These are phyloP conservation scores for Ivindomyrus marchei DNA, from an alignment of 2,113 vertebrate species.

Conservation along the genomic window DNA sequence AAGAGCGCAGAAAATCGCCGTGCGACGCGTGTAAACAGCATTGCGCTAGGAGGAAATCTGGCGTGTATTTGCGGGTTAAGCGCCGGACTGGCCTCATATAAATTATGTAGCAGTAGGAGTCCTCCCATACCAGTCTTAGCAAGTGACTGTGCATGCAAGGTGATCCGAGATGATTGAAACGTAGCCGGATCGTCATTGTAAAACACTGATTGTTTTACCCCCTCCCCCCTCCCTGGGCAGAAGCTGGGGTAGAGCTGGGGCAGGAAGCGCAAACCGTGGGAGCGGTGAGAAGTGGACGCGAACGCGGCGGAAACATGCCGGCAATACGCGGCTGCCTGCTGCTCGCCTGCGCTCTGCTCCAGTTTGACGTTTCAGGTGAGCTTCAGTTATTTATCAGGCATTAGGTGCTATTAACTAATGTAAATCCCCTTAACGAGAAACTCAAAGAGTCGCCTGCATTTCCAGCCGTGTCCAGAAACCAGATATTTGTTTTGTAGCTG, in stretches of 20 bases:
- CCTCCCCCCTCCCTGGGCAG: neutral
- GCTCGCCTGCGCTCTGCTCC: neutral
- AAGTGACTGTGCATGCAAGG: neutral
- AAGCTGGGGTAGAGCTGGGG: neutral
- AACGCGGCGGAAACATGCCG: neutral
- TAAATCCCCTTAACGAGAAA: neutral
- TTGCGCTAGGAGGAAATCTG: neutral
- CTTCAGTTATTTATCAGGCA: neutral
- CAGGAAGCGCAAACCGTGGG: neutral
- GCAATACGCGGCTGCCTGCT: neutral
- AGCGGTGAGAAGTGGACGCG: neutral
- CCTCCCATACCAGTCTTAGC: neutral
- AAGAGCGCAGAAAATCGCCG: neutral
- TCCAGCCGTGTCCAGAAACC: neutral
- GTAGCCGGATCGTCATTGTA: neutral
- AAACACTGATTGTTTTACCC: neutral
- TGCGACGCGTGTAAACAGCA: neutral
- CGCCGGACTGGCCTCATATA: neutral
- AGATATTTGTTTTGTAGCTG: neutral
- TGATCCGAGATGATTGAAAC: neutral
- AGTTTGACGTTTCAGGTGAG: conserved; percentile 2
- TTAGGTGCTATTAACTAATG: neutral
- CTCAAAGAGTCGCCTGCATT: neutral
- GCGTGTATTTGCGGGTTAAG: neutral
- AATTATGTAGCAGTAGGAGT: neutral